Evolutionary conservation across 2,113 vertebrate genomes (phyloP), one percentile per base, ranked within the genome.

Genomic region (Anolis carolinensis): DNA sequence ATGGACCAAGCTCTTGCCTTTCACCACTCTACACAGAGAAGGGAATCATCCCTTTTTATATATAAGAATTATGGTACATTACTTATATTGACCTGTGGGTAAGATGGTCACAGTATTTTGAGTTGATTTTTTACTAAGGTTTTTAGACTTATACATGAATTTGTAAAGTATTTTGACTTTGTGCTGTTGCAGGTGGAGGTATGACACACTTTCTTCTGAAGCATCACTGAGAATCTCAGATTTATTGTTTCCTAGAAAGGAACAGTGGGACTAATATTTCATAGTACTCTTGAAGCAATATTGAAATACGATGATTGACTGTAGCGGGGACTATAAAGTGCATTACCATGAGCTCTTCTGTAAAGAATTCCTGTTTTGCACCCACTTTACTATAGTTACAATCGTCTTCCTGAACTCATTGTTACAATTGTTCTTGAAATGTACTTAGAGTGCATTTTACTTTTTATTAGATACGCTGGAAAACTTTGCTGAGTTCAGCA

Each of bases 381-480:
- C 16, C 0, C 8, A 0, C 74, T 27, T 75, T 0, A 5, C 44
- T 27, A 55, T 85, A 83, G 88, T 87, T 91, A 72, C 79, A 0
- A 34, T 85, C 72, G 81, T 83, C 83, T 78, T 91, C 75, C 79
- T 2, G 71, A 83, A 91, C 62, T 79, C 13, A 82, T 87, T 89
- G 50, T 0, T 34, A 70, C 70, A 75, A 76, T 89, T 5, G 21
- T 50, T 78, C 65, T 68, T 75, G 0, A 0, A 7, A 63, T 63
- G n/a, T 79, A 87, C 89, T 92, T 87, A 85, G 90, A 90, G 84
- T 88, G 25, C 55, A 32, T 71, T 87, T 86, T 68, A 71, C 82
- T 91, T 87, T 68, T 90, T 89, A 85, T 90, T 90, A 90, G 85
- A 89, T 86, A 79, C 13, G 72, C 71, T 65, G 36, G 86, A 81